phyloP scores from a whole-genome alignment of 2,888 invertebrate genomes.

The Ochropleura plecta region DNA sequence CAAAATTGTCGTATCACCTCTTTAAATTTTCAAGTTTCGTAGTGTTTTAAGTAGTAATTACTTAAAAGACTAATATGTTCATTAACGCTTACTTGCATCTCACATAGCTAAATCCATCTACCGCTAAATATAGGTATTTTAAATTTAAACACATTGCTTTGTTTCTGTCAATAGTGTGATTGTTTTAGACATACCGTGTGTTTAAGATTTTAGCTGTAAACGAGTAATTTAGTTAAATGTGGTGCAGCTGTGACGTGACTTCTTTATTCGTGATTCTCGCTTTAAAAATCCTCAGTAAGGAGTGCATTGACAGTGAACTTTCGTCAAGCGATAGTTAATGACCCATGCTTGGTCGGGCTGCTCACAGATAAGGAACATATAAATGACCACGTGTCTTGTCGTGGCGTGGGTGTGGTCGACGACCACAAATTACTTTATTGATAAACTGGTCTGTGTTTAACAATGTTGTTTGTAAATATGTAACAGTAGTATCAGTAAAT shows the following conservation, averaged over 20 bases:
- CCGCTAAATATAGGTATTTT: background rate
- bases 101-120: background rate
- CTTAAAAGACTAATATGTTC: background rate
- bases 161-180: background rate
- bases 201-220: background rate
- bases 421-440: conserved; percentile 47
- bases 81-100: background rate
- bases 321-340: conserved; percentile 66
- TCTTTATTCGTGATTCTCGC: too few relatives aligned
- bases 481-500: background rate
- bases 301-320: conserved; percentile 70
- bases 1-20: conserved; percentile 14
- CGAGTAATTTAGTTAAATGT: background rate
- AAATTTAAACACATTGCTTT: background rate
- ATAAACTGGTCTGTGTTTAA: conserved; percentile 29
- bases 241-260: background rate
- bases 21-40: background rate
- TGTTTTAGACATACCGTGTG: background rate
- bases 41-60: background rate
- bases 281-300: conserved; percentile 45
- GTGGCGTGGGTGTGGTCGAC: conserved; percentile 54
- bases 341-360: conserved; percentile 56
- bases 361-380: conserved; percentile 70
- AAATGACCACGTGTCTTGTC: conserved; percentile 72
- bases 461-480: conserved; percentile 18